phyloP scores from a whole-genome alignment of 1,140 invertebrate genomes.

The Drosophila auraria region DNA sequence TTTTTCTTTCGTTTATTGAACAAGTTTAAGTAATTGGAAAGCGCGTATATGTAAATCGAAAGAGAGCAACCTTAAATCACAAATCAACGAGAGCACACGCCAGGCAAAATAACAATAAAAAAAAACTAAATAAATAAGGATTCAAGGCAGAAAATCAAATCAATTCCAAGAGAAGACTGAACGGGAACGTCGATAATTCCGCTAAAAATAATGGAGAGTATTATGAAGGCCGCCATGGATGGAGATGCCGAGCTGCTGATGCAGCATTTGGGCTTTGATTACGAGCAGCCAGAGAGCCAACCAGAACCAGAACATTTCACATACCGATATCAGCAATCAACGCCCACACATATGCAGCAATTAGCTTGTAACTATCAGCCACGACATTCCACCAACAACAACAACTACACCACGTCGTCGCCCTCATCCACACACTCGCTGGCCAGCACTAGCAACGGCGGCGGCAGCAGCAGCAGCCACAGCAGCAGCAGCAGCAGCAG shows the following conservation, averaged over 20 bases:
- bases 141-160: constrained; percentile 38
- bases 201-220: constrained; percentile 63
- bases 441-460: constrained; percentile 39
- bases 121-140: constrained; percentile 26
- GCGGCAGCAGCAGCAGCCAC: constrained; percentile 8
- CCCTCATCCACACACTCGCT: constrained; percentile 69
- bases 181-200: constrained; percentile 39
- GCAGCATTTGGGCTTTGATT: constrained; percentile 46
- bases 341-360: constrained; percentile 63
- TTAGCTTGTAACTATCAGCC: constrained; percentile 65
- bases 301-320: constrained; percentile 60
- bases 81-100: background rate
- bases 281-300: constrained; percentile 26
- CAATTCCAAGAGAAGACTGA: constrained; percentile 73
- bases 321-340: constrained; percentile 65
- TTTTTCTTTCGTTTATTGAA: constrained; percentile 81
- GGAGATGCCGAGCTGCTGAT: constrained; percentile 65
- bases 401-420: constrained; percentile 56
- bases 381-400: constrained; percentile 61
- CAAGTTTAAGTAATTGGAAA: constrained; percentile 78
- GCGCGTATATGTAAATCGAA: constrained; percentile 51
- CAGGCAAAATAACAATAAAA: constrained; percentile 25
- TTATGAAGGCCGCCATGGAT: constrained; percentile 66
- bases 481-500: constrained; percentile 21
- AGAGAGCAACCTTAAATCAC: constrained; percentile 47